Conservation (phyloP, 2,113 vertebrate genomes). For the Capra hircus region DNA sequence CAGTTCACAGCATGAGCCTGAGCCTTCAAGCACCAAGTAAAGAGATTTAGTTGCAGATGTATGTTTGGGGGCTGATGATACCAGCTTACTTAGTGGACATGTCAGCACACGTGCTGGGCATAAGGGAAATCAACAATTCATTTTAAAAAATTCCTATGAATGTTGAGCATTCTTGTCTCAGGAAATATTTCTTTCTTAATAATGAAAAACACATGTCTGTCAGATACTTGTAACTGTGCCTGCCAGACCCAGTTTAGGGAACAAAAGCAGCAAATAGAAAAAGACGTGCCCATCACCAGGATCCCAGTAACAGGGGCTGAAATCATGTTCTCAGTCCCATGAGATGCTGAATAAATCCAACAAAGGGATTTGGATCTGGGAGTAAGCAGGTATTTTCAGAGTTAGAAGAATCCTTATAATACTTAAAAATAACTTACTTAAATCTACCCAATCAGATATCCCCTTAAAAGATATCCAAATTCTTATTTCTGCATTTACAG, state of each 20-base stretch:
- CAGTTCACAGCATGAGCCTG: background rate
- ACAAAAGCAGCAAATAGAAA: background rate
- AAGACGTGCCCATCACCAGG: background rate
- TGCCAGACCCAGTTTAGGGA: background rate
- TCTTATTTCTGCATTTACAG: background rate
- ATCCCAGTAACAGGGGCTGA: background rate
- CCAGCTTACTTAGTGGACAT: background rate
- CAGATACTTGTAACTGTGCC: background rate
- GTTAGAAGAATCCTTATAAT: background rate
- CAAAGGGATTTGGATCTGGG: background rate
- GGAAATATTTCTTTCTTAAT: background rate
- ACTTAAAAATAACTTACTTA: background rate
- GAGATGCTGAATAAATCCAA: background rate
- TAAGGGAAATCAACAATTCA: background rate
- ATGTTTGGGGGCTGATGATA: background rate
- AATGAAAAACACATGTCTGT: background rate
- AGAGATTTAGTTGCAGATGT: background rate
- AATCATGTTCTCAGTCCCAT: background rate
- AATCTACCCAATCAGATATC: background rate
- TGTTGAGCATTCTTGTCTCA: background rate
- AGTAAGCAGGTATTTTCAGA: background rate
- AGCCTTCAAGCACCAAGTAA: background rate
- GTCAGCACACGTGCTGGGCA: background rate
- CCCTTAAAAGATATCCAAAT: background rate
- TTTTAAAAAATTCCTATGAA: background rate